Evolutionary conservation across 2,888 invertebrate genomes (phyloP).

Genomic region (Limnephilus lunatus): DNA sequence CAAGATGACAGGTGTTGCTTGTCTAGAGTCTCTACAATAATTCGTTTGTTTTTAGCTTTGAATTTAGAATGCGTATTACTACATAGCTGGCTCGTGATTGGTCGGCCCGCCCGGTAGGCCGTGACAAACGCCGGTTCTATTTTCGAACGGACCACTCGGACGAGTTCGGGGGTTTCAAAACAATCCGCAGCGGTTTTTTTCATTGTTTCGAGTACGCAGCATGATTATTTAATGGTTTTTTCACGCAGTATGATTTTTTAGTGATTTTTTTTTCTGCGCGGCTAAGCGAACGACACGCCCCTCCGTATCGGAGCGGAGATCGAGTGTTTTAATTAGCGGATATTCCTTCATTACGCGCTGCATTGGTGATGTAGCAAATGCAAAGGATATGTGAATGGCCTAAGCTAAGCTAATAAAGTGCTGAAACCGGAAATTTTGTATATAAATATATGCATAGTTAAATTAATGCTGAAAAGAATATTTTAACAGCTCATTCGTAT

Average conservation of each 20-base stretch:
- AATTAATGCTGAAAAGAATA: too few relatives aligned
- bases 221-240: conserved; percentile 44
- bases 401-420: not conserved
- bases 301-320: not conserved
- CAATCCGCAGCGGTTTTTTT: conserved; percentile 33
- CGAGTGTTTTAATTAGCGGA: conserved; percentile 43
- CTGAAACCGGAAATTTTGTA: too few relatives aligned
- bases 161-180: conserved; percentile 5
- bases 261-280: not conserved
- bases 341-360: conserved; percentile 19
- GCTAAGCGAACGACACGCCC: not conserved
- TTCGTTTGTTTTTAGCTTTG: conserved; percentile 24
- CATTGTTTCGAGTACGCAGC: conserved; percentile 32
- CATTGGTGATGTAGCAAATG: not conserved
- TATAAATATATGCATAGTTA: too few relatives aligned
- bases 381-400: not conserved
- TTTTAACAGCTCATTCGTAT: too few relatives aligned
- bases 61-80: not conserved
- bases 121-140: conserved; percentile 54
- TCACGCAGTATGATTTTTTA: conserved; percentile 3
- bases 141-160: conserved; percentile 60
- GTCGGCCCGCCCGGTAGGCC: conserved; percentile 51
- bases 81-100: conserved; percentile 44
- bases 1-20: conserved; percentile 33
- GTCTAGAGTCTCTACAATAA: not conserved